Conservation (phyloP, 2,113 vertebrate species). For the Cavia porcellus region DNA sequence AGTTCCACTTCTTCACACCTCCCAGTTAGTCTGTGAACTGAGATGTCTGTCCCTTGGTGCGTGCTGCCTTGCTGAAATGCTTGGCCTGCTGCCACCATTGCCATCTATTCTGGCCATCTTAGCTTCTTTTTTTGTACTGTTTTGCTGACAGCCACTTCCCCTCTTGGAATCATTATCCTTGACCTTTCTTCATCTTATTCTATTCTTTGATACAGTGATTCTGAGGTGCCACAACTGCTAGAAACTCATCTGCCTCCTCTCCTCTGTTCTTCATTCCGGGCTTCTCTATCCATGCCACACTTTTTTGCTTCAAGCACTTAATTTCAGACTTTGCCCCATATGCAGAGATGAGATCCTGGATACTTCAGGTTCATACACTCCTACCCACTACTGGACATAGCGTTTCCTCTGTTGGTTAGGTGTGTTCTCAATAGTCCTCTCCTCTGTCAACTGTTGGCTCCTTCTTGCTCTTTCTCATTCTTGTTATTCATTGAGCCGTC, state of each 20-base stretch:
- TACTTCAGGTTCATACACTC: background rate
- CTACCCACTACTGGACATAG: background rate
- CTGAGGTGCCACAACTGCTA: background rate
- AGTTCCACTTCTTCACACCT: background rate
- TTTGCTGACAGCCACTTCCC: background rate
- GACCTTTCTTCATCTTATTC: background rate
- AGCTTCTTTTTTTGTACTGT: background rate
- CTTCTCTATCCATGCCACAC: background rate
- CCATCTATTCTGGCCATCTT: background rate
- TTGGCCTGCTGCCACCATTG: background rate
- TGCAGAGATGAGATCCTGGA: background rate
- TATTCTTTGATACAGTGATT: background rate
- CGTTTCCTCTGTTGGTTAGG: background rate
- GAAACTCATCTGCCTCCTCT: background rate
- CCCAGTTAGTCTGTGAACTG: accelerated
- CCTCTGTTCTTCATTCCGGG: background rate
- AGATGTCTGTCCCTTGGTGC: background rate
- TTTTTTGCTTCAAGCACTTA: background rate
- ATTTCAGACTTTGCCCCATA: background rate
- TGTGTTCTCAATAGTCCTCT: background rate
- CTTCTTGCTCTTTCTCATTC: background rate
- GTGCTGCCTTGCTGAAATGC: background rate
- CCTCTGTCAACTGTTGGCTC: no score
- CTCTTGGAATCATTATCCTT: background rate
- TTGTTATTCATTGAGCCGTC: background rate